Evolutionary conservation across 2,797 vertebrate species (phyloP).

Genomic region (Xenops minutus): DNA sequence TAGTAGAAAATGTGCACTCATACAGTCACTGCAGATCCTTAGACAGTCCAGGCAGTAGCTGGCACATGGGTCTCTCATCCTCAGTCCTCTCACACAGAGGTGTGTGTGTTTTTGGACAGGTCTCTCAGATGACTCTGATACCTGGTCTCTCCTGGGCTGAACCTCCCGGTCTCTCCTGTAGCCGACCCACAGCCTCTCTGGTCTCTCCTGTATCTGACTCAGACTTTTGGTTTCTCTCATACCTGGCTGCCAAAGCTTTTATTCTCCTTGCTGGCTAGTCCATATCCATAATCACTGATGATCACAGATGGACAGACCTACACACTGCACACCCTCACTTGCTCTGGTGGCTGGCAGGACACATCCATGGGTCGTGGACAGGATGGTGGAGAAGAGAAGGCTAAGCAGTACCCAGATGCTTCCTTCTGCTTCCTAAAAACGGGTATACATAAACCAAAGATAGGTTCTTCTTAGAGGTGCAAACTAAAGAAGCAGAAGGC

Average conservation of each 20-base stretch:
- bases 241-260: neutral
- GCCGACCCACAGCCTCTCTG: neutral
- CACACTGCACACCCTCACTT: fast-evolving
- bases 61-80: neutral
- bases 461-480: neutral
- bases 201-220: neutral
- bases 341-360: neutral
- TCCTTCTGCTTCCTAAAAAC: neutral
- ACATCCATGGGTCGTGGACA: neutral
- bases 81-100: neutral
- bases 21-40: neutral
- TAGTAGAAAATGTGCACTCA: neutral
- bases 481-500: neutral
- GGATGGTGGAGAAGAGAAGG: neutral
- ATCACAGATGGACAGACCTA: neutral
- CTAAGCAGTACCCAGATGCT: neutral
- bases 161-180: neutral
- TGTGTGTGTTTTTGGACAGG: fast-evolving
- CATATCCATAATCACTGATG: neutral
- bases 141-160: neutral
- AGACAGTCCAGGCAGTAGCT: neutral
- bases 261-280: neutral
- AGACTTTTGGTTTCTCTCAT: neutral
- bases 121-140: neutral
- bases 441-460: neutral